phyloP scores from a whole-genome alignment of 2,113 vertebrate genomes.

The Hemiscyllium ocellatum region DNA sequence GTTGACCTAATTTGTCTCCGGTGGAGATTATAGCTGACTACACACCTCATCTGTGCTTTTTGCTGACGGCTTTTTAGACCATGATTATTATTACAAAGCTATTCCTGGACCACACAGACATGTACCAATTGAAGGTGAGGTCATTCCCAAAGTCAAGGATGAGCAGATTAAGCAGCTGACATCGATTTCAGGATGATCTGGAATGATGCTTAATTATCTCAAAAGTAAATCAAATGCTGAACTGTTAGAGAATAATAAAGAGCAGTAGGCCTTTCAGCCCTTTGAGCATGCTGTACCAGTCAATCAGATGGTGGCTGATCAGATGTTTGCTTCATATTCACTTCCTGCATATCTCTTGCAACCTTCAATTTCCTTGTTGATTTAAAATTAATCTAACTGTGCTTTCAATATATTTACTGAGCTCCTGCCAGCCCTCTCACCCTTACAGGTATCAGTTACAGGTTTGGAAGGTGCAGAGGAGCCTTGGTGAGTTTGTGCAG shows the following conservation, averaged over 20 bases:
- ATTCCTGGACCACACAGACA: not conserved
- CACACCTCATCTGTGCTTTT: not conserved
- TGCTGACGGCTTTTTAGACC: not conserved
- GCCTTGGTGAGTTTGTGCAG: no score
- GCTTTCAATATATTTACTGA: not conserved
- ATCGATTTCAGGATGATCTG: not conserved
- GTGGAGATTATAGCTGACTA: constrained; percentile 20
- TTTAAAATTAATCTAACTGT: not conserved
- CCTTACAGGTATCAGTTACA: no score
- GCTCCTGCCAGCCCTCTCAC: no score
- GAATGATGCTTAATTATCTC: not conserved
- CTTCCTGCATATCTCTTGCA: not conserved
- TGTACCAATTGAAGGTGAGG: not conserved
- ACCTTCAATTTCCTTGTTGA: not conserved
- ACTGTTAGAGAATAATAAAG: not conserved
- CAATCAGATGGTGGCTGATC: not conserved
- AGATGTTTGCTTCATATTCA: not conserved
- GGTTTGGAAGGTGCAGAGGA: no score
- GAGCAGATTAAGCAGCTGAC: not conserved
- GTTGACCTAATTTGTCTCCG: not conserved
- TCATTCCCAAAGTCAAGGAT: not conserved
- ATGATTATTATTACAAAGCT: constrained; percentile 6
- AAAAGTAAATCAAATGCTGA: not conserved
- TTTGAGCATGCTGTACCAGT: not conserved
- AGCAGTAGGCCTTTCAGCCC: not conserved